Base-by-base conservation (phyloP, 2,797 vertebrate genomes). In the Novumbra hubbsi region DNA sequence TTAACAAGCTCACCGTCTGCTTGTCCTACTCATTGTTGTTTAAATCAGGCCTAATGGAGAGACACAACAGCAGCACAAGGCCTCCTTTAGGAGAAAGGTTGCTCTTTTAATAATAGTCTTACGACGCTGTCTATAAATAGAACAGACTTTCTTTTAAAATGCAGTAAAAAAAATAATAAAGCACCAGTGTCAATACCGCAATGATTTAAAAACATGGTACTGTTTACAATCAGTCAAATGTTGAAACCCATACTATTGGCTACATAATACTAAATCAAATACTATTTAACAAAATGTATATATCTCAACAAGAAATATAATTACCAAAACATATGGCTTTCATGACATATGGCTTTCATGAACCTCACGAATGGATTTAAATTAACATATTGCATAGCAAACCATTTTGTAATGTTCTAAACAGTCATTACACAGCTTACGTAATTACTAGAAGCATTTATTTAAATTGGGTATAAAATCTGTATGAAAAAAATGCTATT, bases 11-110 rank as follows among this genome's bases (percentile, higher is more conserved):
- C 83, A 84, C 84, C 81, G 82, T 88, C 89, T 88, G 87, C 87
- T 84, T 87, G 86, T 90, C 84, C 76, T 73, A 87, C 75, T 87
- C 86, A 89, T 89, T 89, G 89, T 91, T 82, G 90, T 85, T 78
- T 89, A 82, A 93, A 91, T 88, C 85, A 84, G 77, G 73, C 85
- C 86, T 91, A 90, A 92, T 91, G 81, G 86, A 88, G 84, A 91
- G 83, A 92, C 88, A 91, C 89, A 88, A 86, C 81, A 87, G 74
- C 81, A 76, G 67, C 50, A 69, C 75, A 76, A 68, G 8, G 77
- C 82, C 82, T 83, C 83, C 87, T 84, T 81, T 73, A 79, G 74
- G 73, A 78, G 81, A 19, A 70, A 62, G 64, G 72, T 60, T 88
- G 84, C 86, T 88, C 87, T 87, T 88, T 90, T 89, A 79, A 85